These are phyloP conservation scores for Misgurnus anguillicaudatus DNA, from an alignment of 2,113 vertebrate genomes.

Conservation along the genomic window DNA sequence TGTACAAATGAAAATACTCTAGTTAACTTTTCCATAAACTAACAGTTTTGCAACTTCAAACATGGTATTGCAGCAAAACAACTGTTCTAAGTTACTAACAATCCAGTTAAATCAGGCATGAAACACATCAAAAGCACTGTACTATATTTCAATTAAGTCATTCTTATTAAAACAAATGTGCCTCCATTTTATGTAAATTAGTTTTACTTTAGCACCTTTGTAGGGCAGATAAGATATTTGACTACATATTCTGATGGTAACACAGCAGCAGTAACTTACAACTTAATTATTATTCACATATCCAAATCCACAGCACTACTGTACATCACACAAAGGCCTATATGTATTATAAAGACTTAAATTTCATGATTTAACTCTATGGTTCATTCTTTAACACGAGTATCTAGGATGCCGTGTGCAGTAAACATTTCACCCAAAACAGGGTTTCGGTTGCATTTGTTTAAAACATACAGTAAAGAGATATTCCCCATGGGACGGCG, in stretches of 20 bases:
- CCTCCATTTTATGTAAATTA: not conserved
- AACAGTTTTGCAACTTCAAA: not conserved
- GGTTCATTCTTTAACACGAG: not conserved
- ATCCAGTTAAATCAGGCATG: not conserved
- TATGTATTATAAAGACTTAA: not conserved
- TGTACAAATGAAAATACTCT: not conserved
- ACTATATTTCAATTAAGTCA: not conserved
- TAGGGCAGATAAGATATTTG: not conserved
- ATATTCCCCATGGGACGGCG: conserved; percentile 18
- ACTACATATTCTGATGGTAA: not conserved
- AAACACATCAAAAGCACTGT: conserved; percentile 11
- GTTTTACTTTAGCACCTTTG: not conserved
- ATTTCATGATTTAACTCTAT: not conserved
- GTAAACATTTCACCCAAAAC: conserved; percentile 24
- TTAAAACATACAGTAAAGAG: conserved; percentile 24
- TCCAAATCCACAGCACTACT: no score
- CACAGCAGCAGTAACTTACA: not conserved
- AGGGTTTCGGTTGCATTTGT: conserved; percentile 25
- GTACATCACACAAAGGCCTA: not conserved
- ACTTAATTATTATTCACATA: no score
- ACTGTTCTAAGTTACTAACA: no score
- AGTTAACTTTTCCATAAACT: not conserved
- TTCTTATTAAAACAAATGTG: not conserved
- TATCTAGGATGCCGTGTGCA: not conserved
- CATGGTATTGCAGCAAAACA: not conserved